phyloP scores from a whole-genome alignment of 2,888 invertebrate species.

The Apamea sordens region DNA sequence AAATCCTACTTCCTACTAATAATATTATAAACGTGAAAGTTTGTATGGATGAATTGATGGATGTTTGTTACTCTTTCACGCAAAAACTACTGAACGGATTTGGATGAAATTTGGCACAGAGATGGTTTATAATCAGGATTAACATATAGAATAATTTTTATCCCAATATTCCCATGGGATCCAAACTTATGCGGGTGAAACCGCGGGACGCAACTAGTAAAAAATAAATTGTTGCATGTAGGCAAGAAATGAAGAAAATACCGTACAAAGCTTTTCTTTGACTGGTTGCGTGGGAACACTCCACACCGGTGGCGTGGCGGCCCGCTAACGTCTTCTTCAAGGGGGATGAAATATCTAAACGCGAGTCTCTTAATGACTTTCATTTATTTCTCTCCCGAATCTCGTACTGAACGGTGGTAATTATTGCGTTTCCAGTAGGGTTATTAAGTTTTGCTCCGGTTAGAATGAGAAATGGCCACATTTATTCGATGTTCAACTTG shows the following conservation, averaged over 20 bases:
- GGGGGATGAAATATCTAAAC: conserved; percentile 89
- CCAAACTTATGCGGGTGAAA: too few species aligned
- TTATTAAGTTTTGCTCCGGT: conserved; percentile 90
- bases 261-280: conserved; percentile 75
- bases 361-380: conserved; percentile 88
- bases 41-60: too few species aligned
- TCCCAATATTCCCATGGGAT: too few species aligned
- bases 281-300: conserved; percentile 83
- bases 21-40: too few species aligned
- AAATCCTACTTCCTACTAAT: too few species aligned
- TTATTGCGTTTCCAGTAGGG: conserved; percentile 89
- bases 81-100: too few species aligned
- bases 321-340: conserved; percentile 87
- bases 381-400: conserved; percentile 89
- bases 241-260: conserved; percentile 43
- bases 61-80: too few species aligned
- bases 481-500: conserved; percentile 88
- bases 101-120: too few species aligned
- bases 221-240: conserved; percentile 1
- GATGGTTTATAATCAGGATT: too few species aligned
- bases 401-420: conserved; percentile 88
- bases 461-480: conserved; percentile 89
- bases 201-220: too few species aligned
- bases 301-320: conserved; percentile 76
- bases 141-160: too few species aligned